Percentiles rank a stretch among this genome's conserved stretches.
Evolutionary conservation across 2,888 invertebrate genomes (phyloP).

Genomic region (Pinctada fucata): DNA sequence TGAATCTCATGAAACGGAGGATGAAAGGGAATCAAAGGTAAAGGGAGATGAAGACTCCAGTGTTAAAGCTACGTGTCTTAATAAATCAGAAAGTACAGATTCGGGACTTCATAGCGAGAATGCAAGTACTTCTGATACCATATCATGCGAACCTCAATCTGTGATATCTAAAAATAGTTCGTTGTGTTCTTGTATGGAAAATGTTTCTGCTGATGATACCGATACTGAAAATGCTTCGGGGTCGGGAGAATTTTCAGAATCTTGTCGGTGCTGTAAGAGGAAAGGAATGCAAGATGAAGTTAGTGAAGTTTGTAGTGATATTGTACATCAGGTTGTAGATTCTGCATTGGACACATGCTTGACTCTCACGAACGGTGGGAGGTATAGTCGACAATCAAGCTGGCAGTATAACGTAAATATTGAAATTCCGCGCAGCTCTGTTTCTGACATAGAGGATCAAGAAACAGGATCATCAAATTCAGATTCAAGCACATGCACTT

Average conservation of each 20-base stretch:
- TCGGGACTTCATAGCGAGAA: constrained; percentile 72
- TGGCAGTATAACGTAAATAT: constrained; percentile 61
- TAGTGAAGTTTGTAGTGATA: constrained; percentile 41
- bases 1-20: not conserved
- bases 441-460: constrained; percentile 31
- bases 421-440: constrained; percentile 52
- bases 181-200: not conserved
- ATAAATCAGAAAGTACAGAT: constrained; percentile 71
- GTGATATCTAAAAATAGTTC: not conserved
- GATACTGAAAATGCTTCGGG: not conserved
- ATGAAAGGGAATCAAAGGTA: not conserved
- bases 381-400: constrained; percentile 46
- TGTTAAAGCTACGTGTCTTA: constrained; percentile 40
- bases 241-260: not conserved
- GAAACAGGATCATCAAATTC: not conserved
- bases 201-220: not conserved
- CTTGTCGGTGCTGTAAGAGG: constrained; percentile 35
- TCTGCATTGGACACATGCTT: constrained; percentile 29
- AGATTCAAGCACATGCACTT: not conserved
- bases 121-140: constrained; percentile 65
- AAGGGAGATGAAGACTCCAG: not conserved
- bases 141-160: constrained; percentile 30
- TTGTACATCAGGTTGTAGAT: constrained; percentile 45
- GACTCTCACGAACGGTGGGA: not conserved
- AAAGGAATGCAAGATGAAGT: constrained; percentile 30